Percentiles rank a stretch among this genome's conserved stretches.
These are phyloP conservation scores for Molossus alvarezi DNA, from an alignment of 2,797 vertebrate species.

Conservation along the genomic window DNA sequence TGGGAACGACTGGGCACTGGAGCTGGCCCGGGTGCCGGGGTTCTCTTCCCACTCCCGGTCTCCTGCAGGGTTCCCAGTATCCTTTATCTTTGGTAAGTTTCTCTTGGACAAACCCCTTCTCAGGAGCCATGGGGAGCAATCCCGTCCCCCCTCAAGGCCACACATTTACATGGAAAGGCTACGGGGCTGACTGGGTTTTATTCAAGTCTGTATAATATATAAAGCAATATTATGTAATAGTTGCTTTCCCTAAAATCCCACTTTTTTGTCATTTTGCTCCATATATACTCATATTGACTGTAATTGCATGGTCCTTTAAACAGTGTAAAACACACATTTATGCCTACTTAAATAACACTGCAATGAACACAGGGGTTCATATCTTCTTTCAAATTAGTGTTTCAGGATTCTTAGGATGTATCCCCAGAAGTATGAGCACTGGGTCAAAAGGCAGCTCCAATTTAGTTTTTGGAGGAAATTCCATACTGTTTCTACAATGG, in stretches of 20 bases:
- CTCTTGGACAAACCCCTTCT: neutral
- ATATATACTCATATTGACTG: neutral
- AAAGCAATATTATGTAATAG: neutral
- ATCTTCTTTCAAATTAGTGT: neutral
- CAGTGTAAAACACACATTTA: constrained; percentile 36
- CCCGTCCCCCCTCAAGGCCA: neutral
- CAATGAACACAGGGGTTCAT: neutral
- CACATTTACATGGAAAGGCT: neutral
- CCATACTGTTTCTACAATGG: neutral
- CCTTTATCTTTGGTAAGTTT: neutral
- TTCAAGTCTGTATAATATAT: neutral
- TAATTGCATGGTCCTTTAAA: constrained; percentile 38
- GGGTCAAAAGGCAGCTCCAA: neutral
- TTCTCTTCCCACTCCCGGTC: neutral
- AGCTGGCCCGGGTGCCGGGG: neutral
- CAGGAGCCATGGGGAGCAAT: constrained; percentile 13
- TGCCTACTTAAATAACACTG: neutral
- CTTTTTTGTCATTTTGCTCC: neutral
- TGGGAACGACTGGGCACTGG: neutral
- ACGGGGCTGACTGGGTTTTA: neutral
- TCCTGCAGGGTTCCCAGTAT: neutral
- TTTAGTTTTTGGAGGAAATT: neutral
- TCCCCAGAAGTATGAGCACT: neutral
- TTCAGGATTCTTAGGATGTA: neutral
- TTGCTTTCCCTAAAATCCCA: constrained; percentile 5